Percentiles rank a stretch among this genome's conserved stretches.
These are phyloP conservation scores for Alsophila aescularia DNA, from an alignment of 2,888 invertebrate species.

Conservation along the genomic window DNA sequence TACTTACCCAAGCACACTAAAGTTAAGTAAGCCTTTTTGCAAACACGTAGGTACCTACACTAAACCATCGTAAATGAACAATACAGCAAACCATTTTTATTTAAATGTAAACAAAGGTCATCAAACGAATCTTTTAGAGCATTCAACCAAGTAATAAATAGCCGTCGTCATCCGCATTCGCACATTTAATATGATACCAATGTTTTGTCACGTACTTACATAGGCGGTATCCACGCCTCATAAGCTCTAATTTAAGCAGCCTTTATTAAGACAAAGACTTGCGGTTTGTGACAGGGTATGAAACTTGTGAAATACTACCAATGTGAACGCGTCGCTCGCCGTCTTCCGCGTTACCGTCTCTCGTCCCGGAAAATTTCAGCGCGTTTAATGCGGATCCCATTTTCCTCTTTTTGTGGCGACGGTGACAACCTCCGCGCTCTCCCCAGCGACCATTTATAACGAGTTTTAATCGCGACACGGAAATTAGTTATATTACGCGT, in stretches of 20 bases:
- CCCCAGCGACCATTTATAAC: constrained; percentile 65
- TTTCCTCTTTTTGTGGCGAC: constrained; percentile 66
- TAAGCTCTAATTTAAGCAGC: constrained; percentile 24
- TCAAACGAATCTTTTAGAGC: too few relatives aligned
- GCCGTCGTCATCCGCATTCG: too few relatives aligned
- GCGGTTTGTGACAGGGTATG: constrained; percentile 20
- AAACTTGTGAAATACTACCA: constrained; percentile 21
- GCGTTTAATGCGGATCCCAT: constrained; percentile 58
- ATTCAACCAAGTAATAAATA: too few relatives aligned
- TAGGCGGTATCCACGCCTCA: constrained; percentile 9
- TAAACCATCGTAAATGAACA: too few relatives aligned
- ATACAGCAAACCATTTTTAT: too few relatives aligned
- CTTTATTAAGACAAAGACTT: constrained; percentile 22
- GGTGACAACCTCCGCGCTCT: constrained; percentile 59
- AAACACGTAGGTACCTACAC: too few relatives aligned
- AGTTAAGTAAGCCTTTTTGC: too few relatives aligned
- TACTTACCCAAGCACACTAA: too few relatives aligned
- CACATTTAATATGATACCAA: neutral
- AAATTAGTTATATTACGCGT: constrained; percentile 68
- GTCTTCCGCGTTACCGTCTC: constrained; percentile 20
- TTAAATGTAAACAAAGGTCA: too few relatives aligned
- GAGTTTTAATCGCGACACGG: constrained; percentile 70
- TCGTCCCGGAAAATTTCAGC: constrained; percentile 55
- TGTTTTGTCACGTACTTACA: constrained; percentile 7
- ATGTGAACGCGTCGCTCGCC: constrained; percentile 20